These are phyloP conservation scores for Coregonus ussuriensis DNA, from an alignment of 2,797 vertebrate species.

Conservation along the genomic window DNA sequence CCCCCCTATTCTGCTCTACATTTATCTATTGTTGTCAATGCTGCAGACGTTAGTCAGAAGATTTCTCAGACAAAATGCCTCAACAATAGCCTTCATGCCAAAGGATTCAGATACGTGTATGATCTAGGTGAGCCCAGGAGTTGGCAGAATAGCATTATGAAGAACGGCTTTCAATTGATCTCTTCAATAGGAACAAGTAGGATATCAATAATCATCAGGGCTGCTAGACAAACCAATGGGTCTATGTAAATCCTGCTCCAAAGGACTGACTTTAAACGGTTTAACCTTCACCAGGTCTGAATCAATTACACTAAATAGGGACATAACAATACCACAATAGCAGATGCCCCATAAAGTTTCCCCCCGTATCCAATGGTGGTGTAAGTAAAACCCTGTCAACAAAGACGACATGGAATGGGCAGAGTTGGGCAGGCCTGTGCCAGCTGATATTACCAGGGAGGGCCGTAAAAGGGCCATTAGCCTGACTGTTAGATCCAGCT, in stretches of 20 bases:
- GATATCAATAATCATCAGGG: constrained; percentile 23
- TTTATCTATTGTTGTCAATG: neutral
- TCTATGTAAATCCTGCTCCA: neutral
- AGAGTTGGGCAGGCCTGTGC: neutral
- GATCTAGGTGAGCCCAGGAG: too few species aligned
- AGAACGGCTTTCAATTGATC: neutral
- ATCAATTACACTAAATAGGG: constrained; percentile 30
- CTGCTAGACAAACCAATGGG: constrained; percentile 12
- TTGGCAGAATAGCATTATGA: neutral
- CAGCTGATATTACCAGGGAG: constrained; percentile 39
- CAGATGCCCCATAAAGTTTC: constrained; percentile 34
- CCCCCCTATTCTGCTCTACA: neutral
- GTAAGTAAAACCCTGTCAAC: constrained; percentile 15
- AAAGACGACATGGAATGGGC: neutral
- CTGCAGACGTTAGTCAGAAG: neutral
- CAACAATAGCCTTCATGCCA: neutral
- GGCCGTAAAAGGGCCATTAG: constrained; percentile 58
- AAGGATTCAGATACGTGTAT: too few species aligned
- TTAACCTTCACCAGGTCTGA: constrained; percentile 24
- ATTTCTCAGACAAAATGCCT: neutral
- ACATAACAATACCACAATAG: constrained; percentile 20
- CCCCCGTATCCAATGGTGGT: constrained; percentile 12
- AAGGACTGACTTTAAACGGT: constrained; percentile 10
- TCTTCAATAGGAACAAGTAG: constrained; percentile 6
- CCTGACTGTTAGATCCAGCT: constrained; percentile 62